Base-by-base conservation (phyloP, 1,140 invertebrate genomes). In the Ylistrum balloti region DNA sequence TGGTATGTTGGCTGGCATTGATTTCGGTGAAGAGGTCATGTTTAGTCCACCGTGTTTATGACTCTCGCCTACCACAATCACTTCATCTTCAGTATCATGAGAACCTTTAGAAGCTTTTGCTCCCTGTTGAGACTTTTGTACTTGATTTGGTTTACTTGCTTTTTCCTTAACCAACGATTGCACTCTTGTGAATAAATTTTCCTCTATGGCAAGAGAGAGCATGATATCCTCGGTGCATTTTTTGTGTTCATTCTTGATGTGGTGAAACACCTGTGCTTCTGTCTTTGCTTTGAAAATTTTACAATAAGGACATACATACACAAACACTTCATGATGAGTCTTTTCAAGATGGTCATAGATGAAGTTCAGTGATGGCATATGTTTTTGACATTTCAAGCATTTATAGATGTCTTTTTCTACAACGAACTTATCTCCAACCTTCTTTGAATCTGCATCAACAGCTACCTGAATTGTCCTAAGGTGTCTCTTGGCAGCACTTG, bases 361-460 rank as follows among this genome's bases (percentile, higher is more conserved):
- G 85, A 91, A 93, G 34, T 94, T 93, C 74, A 95, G 86, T 22
- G 94, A 93, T n/a, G 94, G 93, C 91, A 95, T 93, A 48, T 95
- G 94, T n/a, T 89, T 87, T 85, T 94, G 91, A 88, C 95, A 95
- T 86, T 93, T 94, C 28, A 94, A 93, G 86, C 95, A 95, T 89
- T 94, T 95, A 89, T 94, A 95, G 87, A 95, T 94, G 86, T 95
- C 94, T 85, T 94, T 94, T 86, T 95, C 95, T 88, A 95, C 89
- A 74, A 92, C 92, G 74, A 88, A 88, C 32, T 91, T 93, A 33
- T 89, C 90, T 33, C 93, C 93, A 33, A 90, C 92, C 33, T 93
- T 91, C 86, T 91, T 94, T 17, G 89, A 56, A 35, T 88, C 90
- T 15, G 94, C 93, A 33, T 91, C 92, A 33, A 93, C 33, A 35